Evolutionary conservation across 1,140 invertebrate genomes (phyloP), one percentile per base, ranked within the genome.

Genomic region (Tetramorium alpestre): DNA sequence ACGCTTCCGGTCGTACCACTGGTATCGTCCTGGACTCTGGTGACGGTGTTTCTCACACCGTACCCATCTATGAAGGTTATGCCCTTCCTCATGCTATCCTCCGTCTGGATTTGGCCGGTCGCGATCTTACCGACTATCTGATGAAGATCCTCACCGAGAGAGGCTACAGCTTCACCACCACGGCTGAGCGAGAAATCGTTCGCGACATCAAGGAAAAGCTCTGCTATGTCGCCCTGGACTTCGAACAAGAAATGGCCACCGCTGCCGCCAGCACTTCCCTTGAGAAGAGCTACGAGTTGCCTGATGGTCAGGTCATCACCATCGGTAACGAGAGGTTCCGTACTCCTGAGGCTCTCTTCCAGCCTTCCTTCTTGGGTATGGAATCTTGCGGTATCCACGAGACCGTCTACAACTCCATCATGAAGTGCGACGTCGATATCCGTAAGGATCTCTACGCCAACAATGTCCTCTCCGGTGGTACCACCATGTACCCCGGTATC

Each of bases 181-280:
- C 96, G 41, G 97, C 97, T 92, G 97, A 98, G 94, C 95, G 97
- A 90, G 97, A 98, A 96, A 98, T 98, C 92, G 98, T 99, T 47
- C 97, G 98, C 95, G 98, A 99, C 96, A 98, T 99, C 96, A 99
- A 98, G 96, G 98, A 98, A 95, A 98, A 98, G 94, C 96, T 98
- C 51, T 98, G 98, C 96, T 98, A 98, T 95, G 98, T 98, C 88
- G 97, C 93, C 38, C 85, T 93, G 58, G 93, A 93, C 92, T 98
- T 98, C 93, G 98, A 98, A 94, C 98, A 98, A 95, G 98, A 98
- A 96, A 98, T 98, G 98, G 97, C 97, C 90, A 98, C 97, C 62
- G 97, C 98, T 77, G 97, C 98, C 44, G 96, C 97, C 60, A 97
- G 97, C 91, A 97, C 97, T 69, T 97, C 97, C 49, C 95, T 98